Conservation (phyloP, 92 coral and sea anemone species). For the Zoanthus sansibaricus region DNA sequence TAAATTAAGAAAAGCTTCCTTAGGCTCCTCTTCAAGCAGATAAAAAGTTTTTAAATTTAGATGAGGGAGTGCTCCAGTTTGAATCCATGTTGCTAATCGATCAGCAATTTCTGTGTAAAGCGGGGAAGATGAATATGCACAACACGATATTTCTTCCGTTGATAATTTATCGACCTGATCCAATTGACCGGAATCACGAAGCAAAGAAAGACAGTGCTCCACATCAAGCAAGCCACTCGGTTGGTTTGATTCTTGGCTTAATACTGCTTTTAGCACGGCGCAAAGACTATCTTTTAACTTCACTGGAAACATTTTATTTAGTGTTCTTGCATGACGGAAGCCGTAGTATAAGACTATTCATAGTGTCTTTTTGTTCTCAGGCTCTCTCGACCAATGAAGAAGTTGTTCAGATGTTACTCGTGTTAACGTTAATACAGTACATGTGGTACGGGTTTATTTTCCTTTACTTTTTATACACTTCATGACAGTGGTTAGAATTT, state of each 20-base stretch:
- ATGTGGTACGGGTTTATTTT: too few relatives aligned
- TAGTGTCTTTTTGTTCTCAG: neutral
- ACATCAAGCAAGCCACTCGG: constrained; percentile 29
- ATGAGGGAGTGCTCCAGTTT: constrained; percentile 54
- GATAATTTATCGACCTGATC: neutral
- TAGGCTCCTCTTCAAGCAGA: constrained; percentile 60
- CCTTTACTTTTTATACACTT: neutral
- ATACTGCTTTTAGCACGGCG: neutral
- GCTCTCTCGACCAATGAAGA: neutral
- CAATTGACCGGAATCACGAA: neutral
- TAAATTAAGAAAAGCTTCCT: neutral
- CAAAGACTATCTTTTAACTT: neutral
- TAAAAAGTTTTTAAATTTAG: constrained; percentile 46
- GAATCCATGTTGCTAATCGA: constrained; percentile 67
- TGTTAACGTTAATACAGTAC: too few relatives aligned
- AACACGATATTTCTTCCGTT: too few relatives aligned
- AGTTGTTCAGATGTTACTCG: neutral
- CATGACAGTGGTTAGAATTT: neutral
- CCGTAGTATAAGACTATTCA: neutral
- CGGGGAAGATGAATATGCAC: constrained; percentile 67
- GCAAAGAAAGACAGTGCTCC: constrained; percentile 27
- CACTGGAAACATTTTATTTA: neutral
- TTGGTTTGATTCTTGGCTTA: neutral
- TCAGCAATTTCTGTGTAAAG: constrained; percentile 71
- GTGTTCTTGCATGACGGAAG: too few relatives aligned